phyloP scores from a whole-genome alignment of 2,113 vertebrate species.

The Tursiops truncatus region DNA sequence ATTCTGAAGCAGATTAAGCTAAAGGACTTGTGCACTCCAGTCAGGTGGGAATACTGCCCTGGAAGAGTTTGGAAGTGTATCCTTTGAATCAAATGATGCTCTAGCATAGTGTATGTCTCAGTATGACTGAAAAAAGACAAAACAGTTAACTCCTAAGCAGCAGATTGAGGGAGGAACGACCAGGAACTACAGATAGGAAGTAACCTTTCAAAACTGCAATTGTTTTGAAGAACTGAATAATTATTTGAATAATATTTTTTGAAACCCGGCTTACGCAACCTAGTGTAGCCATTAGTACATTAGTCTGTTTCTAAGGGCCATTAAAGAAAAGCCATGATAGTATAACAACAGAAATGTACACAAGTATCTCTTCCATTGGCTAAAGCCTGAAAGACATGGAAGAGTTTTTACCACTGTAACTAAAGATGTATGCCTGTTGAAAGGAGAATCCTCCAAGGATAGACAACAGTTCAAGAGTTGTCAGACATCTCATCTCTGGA shows the following conservation, averaged over 20 bases:
- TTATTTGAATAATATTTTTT: background rate
- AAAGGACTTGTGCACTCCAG: background rate
- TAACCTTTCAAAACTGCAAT: background rate
- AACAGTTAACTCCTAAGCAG: background rate
- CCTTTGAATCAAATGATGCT: background rate
- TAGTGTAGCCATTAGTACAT: background rate
- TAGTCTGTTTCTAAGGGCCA: background rate
- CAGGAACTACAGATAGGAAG: background rate
- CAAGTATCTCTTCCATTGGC: background rate
- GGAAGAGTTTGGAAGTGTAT: background rate
- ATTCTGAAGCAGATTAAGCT: background rate
- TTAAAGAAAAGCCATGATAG: background rate
- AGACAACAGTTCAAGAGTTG: background rate
- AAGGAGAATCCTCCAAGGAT: background rate
- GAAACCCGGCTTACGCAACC: background rate
- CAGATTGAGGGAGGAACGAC: background rate
- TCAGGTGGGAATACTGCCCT: background rate
- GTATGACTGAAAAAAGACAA: background rate
- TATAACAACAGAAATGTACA: background rate
- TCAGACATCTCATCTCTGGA: constrained; percentile 1
- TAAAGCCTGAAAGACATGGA: background rate
- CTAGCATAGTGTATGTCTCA: background rate
- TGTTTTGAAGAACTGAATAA: background rate
- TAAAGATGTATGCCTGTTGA: background rate
- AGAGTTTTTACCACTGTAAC: background rate